A percentile compares a stretch with the other conserved stretches of the same genome.
phyloP scores from a whole-genome alignment of 2,113 vertebrate species.

The Mustelus asterias region DNA sequence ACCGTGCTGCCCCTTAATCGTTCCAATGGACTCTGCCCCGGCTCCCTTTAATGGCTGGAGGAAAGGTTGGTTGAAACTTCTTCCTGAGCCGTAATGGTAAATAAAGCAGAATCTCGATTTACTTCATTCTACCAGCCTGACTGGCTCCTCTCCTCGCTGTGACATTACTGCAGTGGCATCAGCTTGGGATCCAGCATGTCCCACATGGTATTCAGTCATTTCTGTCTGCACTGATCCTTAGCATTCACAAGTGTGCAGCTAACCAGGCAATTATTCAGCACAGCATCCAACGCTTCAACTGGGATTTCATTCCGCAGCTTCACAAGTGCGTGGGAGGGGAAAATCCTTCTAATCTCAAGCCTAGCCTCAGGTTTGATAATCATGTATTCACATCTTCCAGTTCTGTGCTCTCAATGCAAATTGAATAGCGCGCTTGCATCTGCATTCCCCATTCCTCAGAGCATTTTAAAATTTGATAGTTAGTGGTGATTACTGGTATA shows the following conservation, averaged over 20 bases:
- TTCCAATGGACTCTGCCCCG: neutral
- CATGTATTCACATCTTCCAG: neutral
- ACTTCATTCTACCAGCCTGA: neutral
- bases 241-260: neutral
- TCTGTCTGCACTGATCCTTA: neutral
- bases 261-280: neutral
- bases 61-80: neutral
- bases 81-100: neutral
- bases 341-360: constrained; percentile 7
- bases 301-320: neutral
- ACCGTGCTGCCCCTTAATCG: too few relatives aligned
- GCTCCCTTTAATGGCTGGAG: neutral
- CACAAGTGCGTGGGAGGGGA: neutral
- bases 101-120: neutral
- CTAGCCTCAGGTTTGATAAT: neutral
- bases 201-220: neutral
- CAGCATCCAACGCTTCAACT: neutral
- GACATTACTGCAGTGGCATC: neutral
- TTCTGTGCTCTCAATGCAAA: neutral
- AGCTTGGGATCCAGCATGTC: neutral
- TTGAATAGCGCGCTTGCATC: neutral
- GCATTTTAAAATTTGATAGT: neutral
- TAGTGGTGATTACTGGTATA: neutral
- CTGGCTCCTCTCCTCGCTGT: neutral
- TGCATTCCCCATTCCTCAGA: constrained; percentile 16